Evolutionary conservation across 2,797 vertebrate species (phyloP), one percentile per base, ranked within the genome.

Genomic region (Helicolenus hilgendorfi): DNA sequence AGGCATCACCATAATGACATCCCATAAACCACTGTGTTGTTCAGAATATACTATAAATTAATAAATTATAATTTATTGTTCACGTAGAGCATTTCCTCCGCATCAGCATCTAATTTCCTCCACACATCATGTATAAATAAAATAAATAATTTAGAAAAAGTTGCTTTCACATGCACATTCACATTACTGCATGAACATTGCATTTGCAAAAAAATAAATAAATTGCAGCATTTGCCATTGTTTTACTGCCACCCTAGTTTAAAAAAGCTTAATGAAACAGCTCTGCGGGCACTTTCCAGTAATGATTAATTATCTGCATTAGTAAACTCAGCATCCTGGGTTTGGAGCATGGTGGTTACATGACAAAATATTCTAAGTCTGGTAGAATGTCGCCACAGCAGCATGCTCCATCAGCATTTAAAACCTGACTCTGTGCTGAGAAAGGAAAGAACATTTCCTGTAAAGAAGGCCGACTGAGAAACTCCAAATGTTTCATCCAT

Each of bases 231-330:
- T 69, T 74, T 29, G 15, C 26, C 62, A 33, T 81, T 79, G 81
- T 89, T 90, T 76, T 69, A 10, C 5, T 67, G 36, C 67, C 56
- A 70, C 36, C 63, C 4, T n/a, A 27, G 45, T 79, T 79, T 64
- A 24, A 41, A 18, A 35, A 65, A 26, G 45, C 36, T 24, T 55
- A 71, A 60, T 89, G 55, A 64, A 91, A 77, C 4, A 79, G 69
- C 75, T 55, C 62, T 11, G 65, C 2, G 0, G 68, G 89, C 85
- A 91, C 64, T 85, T 83, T 82, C 53, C 31, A 59, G 55, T 2
- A 29, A 88, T 67, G 75, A 91, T 77, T 49, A 88, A 92, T 84
- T 20, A 81, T 55, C 22, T 41, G 22, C 53, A 73, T 87, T 60
- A 88, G 38, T 76, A 83, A 71, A 75, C 49, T 35, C 71, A 83